Conservation (phyloP, 2,113 vertebrate species). For the Morone chrysops region DNA sequence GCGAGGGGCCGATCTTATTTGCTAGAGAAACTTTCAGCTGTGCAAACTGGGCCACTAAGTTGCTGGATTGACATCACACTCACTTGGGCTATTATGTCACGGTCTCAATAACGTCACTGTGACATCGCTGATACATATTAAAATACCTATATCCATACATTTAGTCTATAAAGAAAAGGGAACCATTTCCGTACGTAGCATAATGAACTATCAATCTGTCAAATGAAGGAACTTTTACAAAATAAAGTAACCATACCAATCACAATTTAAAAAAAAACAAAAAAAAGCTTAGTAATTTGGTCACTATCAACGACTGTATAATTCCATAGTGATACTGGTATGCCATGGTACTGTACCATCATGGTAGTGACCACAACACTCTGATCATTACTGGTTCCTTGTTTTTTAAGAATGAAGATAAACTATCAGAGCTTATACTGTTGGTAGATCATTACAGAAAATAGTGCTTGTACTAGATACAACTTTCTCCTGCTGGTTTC, state of each 20-base stretch:
- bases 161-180: too few species aligned
- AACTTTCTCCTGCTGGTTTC: conserved; percentile 5
- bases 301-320: neutral
- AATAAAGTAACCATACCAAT: neutral
- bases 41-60: conserved; percentile 41
- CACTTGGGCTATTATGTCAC: neutral
- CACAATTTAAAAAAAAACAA: too few species aligned
- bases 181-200: too few species aligned
- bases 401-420: neutral
- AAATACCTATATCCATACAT: too few species aligned
- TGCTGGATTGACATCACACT: conserved; percentile 6
- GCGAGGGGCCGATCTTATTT: conserved; percentile 15
- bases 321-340: neutral
- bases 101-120: neutral
- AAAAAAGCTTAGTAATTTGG: neutral
- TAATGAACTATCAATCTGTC: too few species aligned
- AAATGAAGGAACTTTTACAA: neutral
- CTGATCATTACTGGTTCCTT: neutral
- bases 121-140: too few species aligned
- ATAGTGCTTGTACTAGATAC: neutral
- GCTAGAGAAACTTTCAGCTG: conserved; percentile 34
- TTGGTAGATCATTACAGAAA: neutral
- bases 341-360: neutral
- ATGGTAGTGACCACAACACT: too few species aligned
- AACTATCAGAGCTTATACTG: neutral